A percentile compares a stretch with the other conserved stretches of the same genome.
Evolutionary conservation across 2,888 invertebrate species (phyloP).

Genomic region (Hyles lineata): DNA sequence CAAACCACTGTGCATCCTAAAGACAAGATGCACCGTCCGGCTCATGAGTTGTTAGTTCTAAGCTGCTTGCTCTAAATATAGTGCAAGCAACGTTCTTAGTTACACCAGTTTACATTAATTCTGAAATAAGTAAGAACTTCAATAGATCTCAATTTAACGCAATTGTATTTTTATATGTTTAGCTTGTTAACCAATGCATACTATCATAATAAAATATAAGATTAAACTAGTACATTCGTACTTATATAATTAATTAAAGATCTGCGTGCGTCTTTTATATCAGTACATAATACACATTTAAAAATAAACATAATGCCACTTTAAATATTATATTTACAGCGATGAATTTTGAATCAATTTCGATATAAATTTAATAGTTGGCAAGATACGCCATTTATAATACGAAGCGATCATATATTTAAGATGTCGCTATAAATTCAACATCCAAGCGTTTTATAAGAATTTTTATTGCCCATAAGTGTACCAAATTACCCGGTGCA

Average conservation of each 20-base stretch:
- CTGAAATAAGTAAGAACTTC: no score
- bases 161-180: no score
- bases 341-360: not conserved
- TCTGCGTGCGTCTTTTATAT: no score
- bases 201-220: no score
- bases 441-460: slow-evolving; percentile 18
- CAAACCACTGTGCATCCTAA: slow-evolving; percentile 7
- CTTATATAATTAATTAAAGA: no score
- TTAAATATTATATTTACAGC: no score
- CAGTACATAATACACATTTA: no score
- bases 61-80: not conserved
- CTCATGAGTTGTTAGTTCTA: not conserved
- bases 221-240: no score
- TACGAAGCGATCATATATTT: slow-evolving; percentile 9
- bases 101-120: no score
- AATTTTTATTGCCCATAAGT: slow-evolving; percentile 25
- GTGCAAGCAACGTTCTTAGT: not conserved
- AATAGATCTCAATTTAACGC: no score
- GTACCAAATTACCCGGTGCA: slow-evolving; percentile 16
- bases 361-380: not conserved
- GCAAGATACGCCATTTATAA: not conserved
- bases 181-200: no score
- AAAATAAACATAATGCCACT: no score
- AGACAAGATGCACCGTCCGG: not conserved
- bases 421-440: slow-evolving; percentile 9